Evolutionary conservation across 2,888 invertebrate genomes (phyloP), one percentile per base, ranked within the genome.

Genomic region (Apeira syringaria): DNA sequence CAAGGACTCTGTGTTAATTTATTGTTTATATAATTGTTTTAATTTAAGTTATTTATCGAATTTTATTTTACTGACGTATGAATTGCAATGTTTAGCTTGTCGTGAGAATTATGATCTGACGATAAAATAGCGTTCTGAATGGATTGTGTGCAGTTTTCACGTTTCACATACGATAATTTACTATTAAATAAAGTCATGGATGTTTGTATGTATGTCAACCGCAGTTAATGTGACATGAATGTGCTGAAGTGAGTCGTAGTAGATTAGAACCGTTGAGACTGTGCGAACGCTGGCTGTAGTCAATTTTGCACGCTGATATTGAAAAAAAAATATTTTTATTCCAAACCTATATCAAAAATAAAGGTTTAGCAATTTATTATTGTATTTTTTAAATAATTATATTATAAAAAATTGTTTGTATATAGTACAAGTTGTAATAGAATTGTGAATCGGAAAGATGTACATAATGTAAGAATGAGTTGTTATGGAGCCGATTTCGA

Each of bases 361-460:
- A 83, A 84, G 74, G 74, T 85, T 30, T 82, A 86, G 83, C 79
- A 71, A 82, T 82, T 83, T 81, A 82, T 80, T 74, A 80, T 73
- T 84, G 84, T 87, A 87, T 87, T 84, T 87, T 86, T 85, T 80
- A 76, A 80, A 58, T 59, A 62, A 68, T 44, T 42, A 47, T 45
- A 27, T 66, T 15, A 15, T 61, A 66, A 72, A 70, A 76, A 82
- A 83, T 83, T 86, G 84, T 86, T 87, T 89, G 88, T 89, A 89
- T 85, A 89, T 89, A 89, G 88, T 87, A 89, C 86, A 88, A 86
- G 86, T 84, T 76, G 80, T 83, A 82, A 77, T 80, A 84, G 80
- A 75, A 73, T 74, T 73, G 43, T 69, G 83, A 74, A 75, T 74
- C 67, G 76, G 77, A 73, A 73, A 71, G 71, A 68, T 88, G 87